A percentile compares a stretch with the other conserved stretches of the same genome.
Evolutionary conservation across 2,888 invertebrate genomes (phyloP).

Genomic region (Steromphala cineraria): DNA sequence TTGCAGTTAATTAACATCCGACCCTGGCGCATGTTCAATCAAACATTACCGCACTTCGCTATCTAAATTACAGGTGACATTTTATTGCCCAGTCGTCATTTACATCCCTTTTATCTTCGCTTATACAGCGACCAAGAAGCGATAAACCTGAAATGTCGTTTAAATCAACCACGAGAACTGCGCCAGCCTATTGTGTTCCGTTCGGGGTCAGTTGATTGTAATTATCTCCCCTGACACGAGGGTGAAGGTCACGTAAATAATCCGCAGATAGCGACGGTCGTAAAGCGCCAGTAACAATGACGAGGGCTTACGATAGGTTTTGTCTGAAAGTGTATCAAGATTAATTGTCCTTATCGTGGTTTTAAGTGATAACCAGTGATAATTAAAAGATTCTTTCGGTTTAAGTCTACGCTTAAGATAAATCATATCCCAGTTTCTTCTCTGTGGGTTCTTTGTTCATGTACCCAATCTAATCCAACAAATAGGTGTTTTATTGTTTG

Average conservation of each 20-base stretch:
- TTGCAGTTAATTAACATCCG: no score
- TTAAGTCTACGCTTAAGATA: background rate
- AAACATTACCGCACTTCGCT: background rate
- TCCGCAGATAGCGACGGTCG: background rate
- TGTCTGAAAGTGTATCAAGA: background rate
- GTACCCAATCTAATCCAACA: no score
- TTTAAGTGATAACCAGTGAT: background rate
- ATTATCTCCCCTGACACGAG: background rate
- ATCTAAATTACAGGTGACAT: background rate
- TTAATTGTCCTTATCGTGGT: background rate
- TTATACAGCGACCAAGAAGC: background rate
- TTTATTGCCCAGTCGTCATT: background rate
- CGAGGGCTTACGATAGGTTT: background rate
- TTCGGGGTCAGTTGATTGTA: background rate
- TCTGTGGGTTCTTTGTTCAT: no score
- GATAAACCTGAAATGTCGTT: background rate
- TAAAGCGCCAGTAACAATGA: background rate
- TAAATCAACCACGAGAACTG: background rate
- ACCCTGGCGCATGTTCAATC: background rate
- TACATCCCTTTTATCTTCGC: background rate
- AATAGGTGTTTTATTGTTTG: no score
- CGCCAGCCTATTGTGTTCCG: background rate
- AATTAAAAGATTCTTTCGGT: background rate
- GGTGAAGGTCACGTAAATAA: background rate
- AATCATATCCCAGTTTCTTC: background rate